Evolutionary conservation across 2,113 vertebrate species (phyloP).

Genomic region (Sakesphorus luctuosus): DNA sequence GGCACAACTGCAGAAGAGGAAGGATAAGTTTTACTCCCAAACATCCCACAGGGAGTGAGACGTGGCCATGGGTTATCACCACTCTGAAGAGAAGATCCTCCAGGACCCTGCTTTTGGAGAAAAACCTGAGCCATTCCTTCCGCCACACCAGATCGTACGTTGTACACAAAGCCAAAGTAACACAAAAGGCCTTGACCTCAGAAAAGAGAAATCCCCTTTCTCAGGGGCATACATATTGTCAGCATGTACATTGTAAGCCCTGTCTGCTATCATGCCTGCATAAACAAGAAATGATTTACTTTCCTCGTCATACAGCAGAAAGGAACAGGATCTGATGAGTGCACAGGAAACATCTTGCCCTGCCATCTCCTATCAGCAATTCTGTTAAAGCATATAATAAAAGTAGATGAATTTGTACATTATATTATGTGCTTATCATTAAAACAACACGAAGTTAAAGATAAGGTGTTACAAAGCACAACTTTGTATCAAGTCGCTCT

Average conservation of each 20-base stretch:
- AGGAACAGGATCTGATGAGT: constrained; percentile 48
- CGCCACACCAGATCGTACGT: fast-evolving
- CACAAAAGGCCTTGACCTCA: constrained; percentile 16
- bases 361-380: constrained; percentile 26
- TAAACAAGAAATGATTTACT: constrained; percentile 42
- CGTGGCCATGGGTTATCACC: fast-evolving
- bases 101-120: neutral
- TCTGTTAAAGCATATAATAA: neutral
- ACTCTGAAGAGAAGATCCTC: fast-evolving
- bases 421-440: neutral
- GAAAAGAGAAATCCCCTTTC: constrained; percentile 23
- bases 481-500: neutral
- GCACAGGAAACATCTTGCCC: constrained; percentile 71
- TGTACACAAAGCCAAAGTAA: neutral
- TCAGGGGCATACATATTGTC: neutral
- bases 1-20: neutral
- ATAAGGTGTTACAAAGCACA: neutral
- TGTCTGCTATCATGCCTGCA: neutral
- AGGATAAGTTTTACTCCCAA: neutral
- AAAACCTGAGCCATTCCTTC: neutral
- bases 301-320: neutral
- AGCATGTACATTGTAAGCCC: neutral
- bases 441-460: neutral
- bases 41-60: fast-evolving
- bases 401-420: neutral